Percentiles rank a stretch among this genome's conserved stretches.
Evolutionary conservation across 1,140 invertebrate species (phyloP).

Genomic region (Metopolophium dirhodum): DNA sequence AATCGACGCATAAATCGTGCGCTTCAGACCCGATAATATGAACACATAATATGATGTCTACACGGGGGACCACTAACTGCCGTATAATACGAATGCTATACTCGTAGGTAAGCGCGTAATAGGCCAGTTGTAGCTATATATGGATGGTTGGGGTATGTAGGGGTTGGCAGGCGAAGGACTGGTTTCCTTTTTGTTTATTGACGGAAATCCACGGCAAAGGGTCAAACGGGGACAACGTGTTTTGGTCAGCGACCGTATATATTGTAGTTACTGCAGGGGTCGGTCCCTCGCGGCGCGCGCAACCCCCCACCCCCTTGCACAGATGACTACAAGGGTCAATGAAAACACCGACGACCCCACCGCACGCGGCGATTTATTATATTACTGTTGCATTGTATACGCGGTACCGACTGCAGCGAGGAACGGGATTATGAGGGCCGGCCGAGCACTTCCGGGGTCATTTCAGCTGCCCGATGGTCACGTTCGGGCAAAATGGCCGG

Average conservation of each 20-base stretch:
- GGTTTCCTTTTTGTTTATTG: constrained; percentile 38
- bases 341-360: constrained; percentile 54
- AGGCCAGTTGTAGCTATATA: neutral
- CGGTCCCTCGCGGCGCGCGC: constrained; percentile 21
- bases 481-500: constrained; percentile 42
- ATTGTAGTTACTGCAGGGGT: constrained; percentile 8
- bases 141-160: too few species aligned
- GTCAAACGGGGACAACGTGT: constrained; percentile 39
- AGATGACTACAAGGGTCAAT: constrained; percentile 48
- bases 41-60: neutral
- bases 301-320: neutral
- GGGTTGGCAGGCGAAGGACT: neutral
- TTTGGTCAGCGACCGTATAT: constrained; percentile 29
- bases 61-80: neutral
- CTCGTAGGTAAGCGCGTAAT: neutral
- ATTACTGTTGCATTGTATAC: neutral
- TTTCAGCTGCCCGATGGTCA: constrained; percentile 49
- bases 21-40: neutral
- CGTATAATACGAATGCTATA: neutral
- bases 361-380: neutral
- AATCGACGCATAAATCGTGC: neutral
- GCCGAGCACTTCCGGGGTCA: constrained; percentile 52
- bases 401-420: neutral
- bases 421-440: constrained; percentile 13
- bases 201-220: constrained; percentile 23